phyloP scores from a whole-genome alignment of 2,888 invertebrate species.

The Thymelicus acteon region DNA sequence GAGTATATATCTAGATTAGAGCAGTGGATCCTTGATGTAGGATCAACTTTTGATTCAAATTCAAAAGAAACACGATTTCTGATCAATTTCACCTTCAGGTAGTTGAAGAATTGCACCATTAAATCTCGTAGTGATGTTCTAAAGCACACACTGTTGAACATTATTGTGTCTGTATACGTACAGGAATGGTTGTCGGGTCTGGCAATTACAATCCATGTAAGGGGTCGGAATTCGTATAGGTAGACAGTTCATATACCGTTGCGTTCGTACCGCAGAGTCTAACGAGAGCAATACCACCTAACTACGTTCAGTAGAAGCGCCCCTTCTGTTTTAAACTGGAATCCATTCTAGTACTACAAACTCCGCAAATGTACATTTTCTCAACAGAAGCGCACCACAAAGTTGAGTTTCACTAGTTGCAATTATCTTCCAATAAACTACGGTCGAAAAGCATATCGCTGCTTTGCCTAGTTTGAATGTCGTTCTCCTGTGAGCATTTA shows the following conservation, averaged over 20 bases:
- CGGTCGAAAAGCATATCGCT: slow-evolving; percentile 49
- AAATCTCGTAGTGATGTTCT: slow-evolving; percentile 15
- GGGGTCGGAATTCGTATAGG: slow-evolving; percentile 54
- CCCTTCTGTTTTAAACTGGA: slow-evolving; percentile 78
- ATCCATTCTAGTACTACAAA: slow-evolving; percentile 76
- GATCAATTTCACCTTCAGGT: slow-evolving; percentile 57
- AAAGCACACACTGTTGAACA: slow-evolving; percentile 42
- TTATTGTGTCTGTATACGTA: slow-evolving; percentile 41
- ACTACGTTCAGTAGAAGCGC: slow-evolving; percentile 69
- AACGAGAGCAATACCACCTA: slow-evolving; percentile 77
- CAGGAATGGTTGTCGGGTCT: slow-evolving; percentile 39
- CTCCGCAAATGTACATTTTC: slow-evolving; percentile 75
- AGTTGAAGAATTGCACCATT: neutral
- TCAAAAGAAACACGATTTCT: slow-evolving; percentile 53
- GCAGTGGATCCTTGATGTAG: too few species aligned
- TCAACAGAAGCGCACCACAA: slow-evolving; percentile 64
- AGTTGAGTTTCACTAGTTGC: slow-evolving; percentile 76
- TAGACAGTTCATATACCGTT: slow-evolving; percentile 59
- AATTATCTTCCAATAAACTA: slow-evolving; percentile 77
- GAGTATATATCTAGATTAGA: too few species aligned
- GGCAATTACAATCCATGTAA: slow-evolving; percentile 53
- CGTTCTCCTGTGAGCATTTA: neutral
- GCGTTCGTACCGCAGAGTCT: slow-evolving; percentile 61
- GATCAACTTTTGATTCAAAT: too few species aligned
- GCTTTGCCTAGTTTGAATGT: neutral